These are phyloP conservation scores for Caenorhabditis brenneri DNA, from an alignment of 1,140 invertebrate species.

Conservation along the genomic window DNA sequence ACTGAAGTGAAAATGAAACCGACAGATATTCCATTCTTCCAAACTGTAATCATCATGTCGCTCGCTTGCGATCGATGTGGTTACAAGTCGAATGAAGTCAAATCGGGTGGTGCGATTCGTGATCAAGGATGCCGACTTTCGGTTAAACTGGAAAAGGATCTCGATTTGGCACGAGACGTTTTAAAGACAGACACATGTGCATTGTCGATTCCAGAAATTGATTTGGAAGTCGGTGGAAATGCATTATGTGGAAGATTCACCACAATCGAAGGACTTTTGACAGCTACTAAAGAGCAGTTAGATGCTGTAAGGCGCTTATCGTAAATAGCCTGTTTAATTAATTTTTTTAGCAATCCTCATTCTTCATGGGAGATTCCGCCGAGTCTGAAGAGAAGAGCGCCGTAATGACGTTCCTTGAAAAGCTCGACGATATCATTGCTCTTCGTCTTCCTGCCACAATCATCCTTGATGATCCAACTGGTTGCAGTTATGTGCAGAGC, in stretches of 20 bases:
- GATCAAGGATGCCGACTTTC: constrained; percentile 81
- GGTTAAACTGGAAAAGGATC: constrained; percentile 78
- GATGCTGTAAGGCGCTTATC: constrained; percentile 7
- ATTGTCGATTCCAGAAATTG: constrained; percentile 86
- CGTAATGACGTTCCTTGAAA: constrained; percentile 60
- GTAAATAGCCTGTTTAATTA: neutral
- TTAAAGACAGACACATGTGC: constrained; percentile 93
- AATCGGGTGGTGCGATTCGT: constrained; percentile 89
- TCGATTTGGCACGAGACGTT: constrained; percentile 88
- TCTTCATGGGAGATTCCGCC: constrained; percentile 69
- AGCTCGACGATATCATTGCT: constrained; percentile 72
- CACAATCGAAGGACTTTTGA: constrained; percentile 84
- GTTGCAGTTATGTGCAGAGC: constrained; percentile 90
- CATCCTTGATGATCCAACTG: constrained; percentile 91
- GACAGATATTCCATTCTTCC: constrained; percentile 90
- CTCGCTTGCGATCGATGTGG: constrained; percentile 89
- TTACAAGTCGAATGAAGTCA: constrained; percentile 89
- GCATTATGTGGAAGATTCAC: constrained; percentile 91
- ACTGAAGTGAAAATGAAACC: constrained; percentile 92
- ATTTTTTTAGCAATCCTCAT: constrained; percentile 59
- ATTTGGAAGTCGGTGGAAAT: constrained; percentile 83
- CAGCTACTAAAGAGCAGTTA: constrained; percentile 72
- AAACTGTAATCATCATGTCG: constrained; percentile 95
- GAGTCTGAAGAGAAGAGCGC: constrained; percentile 46
- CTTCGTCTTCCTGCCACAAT: constrained; percentile 78